Base-by-base conservation (phyloP, 1,140 invertebrate species). In the Philotrypesis tridentata region DNA sequence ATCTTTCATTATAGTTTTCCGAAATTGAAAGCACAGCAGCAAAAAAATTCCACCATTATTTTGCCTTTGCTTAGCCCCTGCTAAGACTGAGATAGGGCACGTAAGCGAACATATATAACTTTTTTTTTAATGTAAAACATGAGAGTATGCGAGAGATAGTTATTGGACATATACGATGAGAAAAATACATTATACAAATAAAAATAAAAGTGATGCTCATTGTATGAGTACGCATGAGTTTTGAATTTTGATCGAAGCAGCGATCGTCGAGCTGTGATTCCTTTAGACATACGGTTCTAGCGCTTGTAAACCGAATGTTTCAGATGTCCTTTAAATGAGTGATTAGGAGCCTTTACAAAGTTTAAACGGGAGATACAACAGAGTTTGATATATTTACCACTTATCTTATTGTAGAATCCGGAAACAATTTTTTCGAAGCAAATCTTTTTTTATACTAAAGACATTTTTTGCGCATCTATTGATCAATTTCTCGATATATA, bases 191-290 rank as follows among this genome's bases (percentile, higher is more conserved):
- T 37, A 5, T 3, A 76, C 31, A n/a, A 65, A n/a, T 61, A n/a
- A n/a, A n/a, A n/a, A n/a, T n/a, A n/a, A n/a, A n/a, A n/a, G n/a
- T 75, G 48, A 77, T 77, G 21, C 63, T 70, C 37, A 33, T 40
- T 77, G 70, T 67, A 40, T 37, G 23, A 77, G 33, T 55, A 65
- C 17, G 79, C n/a, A 72, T 29, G 27, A 40, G 40, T 68, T 83
- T 82, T 37, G 43, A 79, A 74, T 68, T 82, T 75, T 83, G 63
- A 83, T 83, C 78, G 31, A 76, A 48, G 37, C 72, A 82, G 74
- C 70, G 83, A 80, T 85, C 86, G 83, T 86, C 80, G 83, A 85
- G 84, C 84, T 85, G 86, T 85, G 82, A 85, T 84, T 75, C 78
- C 78, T 79, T 61, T 83, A 83, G 82, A 83, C 75, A 80, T 83